Conservation (phyloP, 2,797 vertebrate species). For the Anabas testudineus region DNA sequence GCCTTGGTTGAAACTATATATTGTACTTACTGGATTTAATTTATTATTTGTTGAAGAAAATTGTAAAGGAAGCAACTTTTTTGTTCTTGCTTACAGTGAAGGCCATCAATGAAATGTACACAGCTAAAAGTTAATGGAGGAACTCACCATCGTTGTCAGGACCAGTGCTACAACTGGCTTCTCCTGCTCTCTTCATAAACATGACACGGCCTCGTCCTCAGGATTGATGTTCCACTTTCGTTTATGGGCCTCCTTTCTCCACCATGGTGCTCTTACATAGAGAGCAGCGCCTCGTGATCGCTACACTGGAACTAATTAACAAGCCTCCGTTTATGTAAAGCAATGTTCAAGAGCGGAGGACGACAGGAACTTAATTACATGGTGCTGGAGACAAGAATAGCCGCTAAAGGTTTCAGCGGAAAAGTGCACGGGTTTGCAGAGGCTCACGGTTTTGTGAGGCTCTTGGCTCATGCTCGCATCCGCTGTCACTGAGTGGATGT, state of each 20-base stretch:
- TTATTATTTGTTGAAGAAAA: neutral
- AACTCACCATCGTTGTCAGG: slow-evolving; percentile 35
- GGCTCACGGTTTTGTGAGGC: slow-evolving; percentile 30
- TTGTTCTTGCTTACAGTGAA: neutral
- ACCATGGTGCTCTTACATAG: slow-evolving; percentile 30
- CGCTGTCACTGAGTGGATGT: slow-evolving; percentile 49
- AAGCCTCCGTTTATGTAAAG: slow-evolving; percentile 74
- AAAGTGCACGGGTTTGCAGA: slow-evolving; percentile 36
- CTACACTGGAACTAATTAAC: slow-evolving; percentile 81
- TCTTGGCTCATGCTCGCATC: slow-evolving; percentile 29
- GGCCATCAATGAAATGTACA: neutral
- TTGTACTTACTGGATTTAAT: neutral
- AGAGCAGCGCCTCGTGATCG: slow-evolving; percentile 63
- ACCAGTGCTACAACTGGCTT: slow-evolving; percentile 43
- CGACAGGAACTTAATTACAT: slow-evolving; percentile 79
- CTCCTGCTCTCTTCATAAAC: slow-evolving; percentile 66
- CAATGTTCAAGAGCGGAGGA: slow-evolving; percentile 67
- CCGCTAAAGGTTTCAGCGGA: slow-evolving; percentile 52
- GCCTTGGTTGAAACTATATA: neutral
- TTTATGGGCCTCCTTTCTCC: slow-evolving; percentile 51
- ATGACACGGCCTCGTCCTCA: slow-evolving; percentile 62
- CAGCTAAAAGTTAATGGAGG: slow-evolving; percentile 17
- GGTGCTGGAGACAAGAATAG: slow-evolving; percentile 64
- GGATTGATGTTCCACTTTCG: slow-evolving; percentile 79
- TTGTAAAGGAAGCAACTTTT: too few relatives aligned